Evolutionary conservation across 2,113 vertebrate species (phyloP).

Genomic region (Macrotus californicus): DNA sequence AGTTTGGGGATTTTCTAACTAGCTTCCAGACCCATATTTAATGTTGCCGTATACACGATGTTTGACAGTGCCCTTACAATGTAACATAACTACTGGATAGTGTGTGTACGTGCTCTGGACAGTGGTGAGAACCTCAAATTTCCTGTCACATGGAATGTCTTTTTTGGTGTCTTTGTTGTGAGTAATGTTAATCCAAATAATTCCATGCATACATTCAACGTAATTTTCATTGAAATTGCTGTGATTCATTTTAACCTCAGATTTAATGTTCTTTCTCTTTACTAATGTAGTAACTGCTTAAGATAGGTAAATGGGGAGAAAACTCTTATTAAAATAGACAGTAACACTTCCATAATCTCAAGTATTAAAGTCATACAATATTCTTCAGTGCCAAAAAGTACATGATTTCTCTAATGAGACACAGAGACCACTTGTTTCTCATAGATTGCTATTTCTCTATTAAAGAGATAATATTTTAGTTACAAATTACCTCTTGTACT

Average conservation of each 20-base stretch:
- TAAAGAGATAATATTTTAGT: neutral
- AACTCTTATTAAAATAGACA: neutral
- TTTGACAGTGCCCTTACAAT: neutral
- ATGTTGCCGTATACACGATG: slow-evolving; percentile 19
- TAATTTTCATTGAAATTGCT: neutral
- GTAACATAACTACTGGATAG: neutral
- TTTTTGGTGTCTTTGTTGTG: slow-evolving; percentile 16
- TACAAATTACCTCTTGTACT: neutral
- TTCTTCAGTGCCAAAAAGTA: neutral
- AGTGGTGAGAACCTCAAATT: neutral
- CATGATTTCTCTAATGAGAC: neutral
- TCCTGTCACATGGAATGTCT: neutral
- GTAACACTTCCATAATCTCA: neutral
- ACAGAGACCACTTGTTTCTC: neutral
- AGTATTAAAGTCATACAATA: neutral
- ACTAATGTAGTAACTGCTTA: neutral
- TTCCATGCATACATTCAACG: neutral
- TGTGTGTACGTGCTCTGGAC: neutral
- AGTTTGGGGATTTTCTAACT: slow-evolving; percentile 50
- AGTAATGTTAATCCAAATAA: neutral
- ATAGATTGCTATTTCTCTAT: neutral
- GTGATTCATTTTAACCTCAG: neutral
- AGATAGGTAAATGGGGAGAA: neutral
- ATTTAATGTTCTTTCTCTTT: neutral
- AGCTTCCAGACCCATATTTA: slow-evolving; percentile 59